Base-by-base conservation (phyloP, 2,888 invertebrate genomes). In the Scaeva pyrastri region DNA sequence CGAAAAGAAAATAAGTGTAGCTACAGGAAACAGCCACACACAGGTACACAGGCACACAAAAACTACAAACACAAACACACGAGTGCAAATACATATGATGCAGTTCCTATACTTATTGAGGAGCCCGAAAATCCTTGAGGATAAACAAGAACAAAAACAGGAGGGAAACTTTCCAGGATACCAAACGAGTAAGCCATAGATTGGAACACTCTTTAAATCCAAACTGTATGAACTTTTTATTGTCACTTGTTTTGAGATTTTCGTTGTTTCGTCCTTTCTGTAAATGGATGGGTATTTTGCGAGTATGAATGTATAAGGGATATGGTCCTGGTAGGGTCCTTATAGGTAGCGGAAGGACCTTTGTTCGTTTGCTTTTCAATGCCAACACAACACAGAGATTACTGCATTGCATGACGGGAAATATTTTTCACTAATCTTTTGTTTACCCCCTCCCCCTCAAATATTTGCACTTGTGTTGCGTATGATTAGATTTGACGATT, bases 211-310 rank as follows among this genome's bases (percentile, higher is more conserved):
- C 80, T 80, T 80, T 73, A 85, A 85, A 85, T 85, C 76, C 58
- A 70, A 76, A 81, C 81, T 76, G n/a, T n/a, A 76, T 81, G 72
- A 76, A 81, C 81, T 85, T 85, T 76, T 81, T 85, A 85, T 77
- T 81, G 85, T 85, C 85, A 81, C 84, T 80, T 79, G 79, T 85
- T 85, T 80, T n/a, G 73, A 68, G 76, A 81, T 85, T 76, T 73
- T 73, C 52, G 81, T 71, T 76, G 68, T 76, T 26, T 52, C 52
- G 55, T 64, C 36, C 45, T 43, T 48, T 16, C 48, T 26, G 7
- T 48, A 26, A 56, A 36, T 12, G 50, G 19, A 12, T 19, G 39
- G 2, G 12, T 14, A 23, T 31, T 5, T 2, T n/a, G n/a, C n/a
- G n/a, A n/a, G n/a, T n/a, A n/a, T n/a, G n/a, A n/a, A n/a, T n/a